Conservation (phyloP, 2,797 vertebrate genomes). For the Steatocranus sp. region DNA sequence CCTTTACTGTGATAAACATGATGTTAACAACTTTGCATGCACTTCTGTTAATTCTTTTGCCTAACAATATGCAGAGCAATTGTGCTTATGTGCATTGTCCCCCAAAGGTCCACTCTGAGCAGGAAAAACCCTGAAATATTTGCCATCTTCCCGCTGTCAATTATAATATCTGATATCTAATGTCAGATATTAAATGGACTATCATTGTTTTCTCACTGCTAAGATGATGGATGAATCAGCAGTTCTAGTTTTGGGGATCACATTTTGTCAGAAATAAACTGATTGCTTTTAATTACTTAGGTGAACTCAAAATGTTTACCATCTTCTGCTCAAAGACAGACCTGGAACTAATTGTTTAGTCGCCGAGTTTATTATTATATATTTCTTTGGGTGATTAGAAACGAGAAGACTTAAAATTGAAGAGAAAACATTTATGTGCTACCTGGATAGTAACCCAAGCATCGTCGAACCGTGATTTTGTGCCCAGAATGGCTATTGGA, state of each 20-base stretch:
- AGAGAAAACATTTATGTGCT: neutral
- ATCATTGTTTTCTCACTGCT: neutral
- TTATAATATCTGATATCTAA: neutral
- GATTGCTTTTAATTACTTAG: neutral
- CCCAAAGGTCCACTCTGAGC: neutral
- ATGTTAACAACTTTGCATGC: neutral
- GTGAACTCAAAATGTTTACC: neutral
- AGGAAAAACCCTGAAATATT: neutral
- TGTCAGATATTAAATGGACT: neutral
- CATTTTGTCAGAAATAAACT: neutral
- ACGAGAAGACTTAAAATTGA: neutral
- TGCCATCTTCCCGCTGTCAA: neutral
- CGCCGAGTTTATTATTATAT: neutral
- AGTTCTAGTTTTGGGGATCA: neutral
- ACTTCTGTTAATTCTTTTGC: neutral
- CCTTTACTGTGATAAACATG: neutral
- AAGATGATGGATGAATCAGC: neutral
- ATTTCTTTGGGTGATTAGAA: neutral
- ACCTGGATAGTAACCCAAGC: neutral
- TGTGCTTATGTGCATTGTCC: neutral
- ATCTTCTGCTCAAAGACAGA: neutral
- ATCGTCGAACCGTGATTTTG: rapidly evolving
- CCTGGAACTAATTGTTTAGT: neutral
- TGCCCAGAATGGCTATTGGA: neutral
- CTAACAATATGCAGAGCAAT: neutral